Conservation (phyloP, 2,888 invertebrate genomes). For the Loripinus fragilis region DNA sequence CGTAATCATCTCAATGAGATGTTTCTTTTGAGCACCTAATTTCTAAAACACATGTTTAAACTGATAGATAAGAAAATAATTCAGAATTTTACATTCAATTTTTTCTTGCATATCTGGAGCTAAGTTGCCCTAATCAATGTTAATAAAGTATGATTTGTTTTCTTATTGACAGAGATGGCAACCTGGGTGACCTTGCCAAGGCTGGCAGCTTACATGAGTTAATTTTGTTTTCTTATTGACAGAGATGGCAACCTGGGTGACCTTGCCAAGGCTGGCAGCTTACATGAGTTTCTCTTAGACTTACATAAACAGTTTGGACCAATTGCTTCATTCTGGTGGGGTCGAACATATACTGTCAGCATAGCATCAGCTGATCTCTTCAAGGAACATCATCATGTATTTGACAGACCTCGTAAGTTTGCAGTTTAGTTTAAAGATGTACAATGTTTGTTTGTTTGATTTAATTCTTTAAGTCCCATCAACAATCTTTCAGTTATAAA, state of each 20-base stretch:
- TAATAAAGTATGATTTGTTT: background rate
- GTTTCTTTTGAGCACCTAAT: too few relatives aligned
- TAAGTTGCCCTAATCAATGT: too few relatives aligned
- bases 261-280: conserved; percentile 81
- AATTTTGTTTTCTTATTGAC: conserved; percentile 27
- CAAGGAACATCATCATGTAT: conserved; percentile 79
- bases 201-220: conserved; percentile 84
- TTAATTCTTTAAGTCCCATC: too few relatives aligned
- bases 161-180: conserved; percentile 80
- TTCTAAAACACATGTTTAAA: too few relatives aligned
- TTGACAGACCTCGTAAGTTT: conserved; percentile 82
- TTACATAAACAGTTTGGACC: conserved; percentile 81
- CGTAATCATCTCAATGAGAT: too few relatives aligned
- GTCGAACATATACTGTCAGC: conserved; percentile 80
- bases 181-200: conserved; percentile 81
- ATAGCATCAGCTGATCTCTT: conserved; percentile 82
- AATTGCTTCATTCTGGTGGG: conserved; percentile 83
- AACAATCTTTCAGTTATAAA: too few relatives aligned
- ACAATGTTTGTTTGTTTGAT: too few relatives aligned
- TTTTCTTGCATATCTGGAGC: too few relatives aligned
- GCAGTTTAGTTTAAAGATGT: background rate
- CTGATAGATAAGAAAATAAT: too few relatives aligned
- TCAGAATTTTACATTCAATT: too few relatives aligned
- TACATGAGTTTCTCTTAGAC: conserved; percentile 82
- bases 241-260: conserved; percentile 84